Percentiles rank a stretch among this genome's conserved stretches.
phyloP scores from a whole-genome alignment of 2,113 vertebrate species.

The Bos taurus region DNA sequence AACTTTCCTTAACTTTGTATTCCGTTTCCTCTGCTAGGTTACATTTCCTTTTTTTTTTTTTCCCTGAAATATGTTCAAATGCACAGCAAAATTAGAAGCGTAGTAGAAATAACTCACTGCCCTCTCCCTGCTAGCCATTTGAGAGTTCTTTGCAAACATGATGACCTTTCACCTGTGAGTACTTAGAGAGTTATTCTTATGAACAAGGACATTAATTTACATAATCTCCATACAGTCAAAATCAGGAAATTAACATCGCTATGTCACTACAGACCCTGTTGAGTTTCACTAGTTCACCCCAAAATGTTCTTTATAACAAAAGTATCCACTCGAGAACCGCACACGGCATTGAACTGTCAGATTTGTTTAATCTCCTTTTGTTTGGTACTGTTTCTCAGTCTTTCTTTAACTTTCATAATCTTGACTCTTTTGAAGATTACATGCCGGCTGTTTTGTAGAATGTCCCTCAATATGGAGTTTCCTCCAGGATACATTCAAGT shows the following conservation, averaged over 20 bases:
- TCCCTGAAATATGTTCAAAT: neutral
- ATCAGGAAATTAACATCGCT: neutral
- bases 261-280: neutral
- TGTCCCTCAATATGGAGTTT: neutral
- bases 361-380: neutral
- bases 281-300: neutral
- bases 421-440: neutral
- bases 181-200: neutral
- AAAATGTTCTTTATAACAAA: neutral
- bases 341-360: neutral
- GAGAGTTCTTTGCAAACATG: neutral
- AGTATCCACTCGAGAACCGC: neutral
- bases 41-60: neutral
- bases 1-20: neutral
- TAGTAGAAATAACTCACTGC: neutral
- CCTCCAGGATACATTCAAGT: neutral
- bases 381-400: neutral
- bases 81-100: neutral
- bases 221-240: neutral
- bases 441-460: neutral
- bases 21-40: neutral
- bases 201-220: neutral
- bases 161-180: neutral
- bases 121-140: neutral
- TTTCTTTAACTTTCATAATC: neutral